These are phyloP conservation scores for Clusia tigrina DNA, from an alignment of 2,888 invertebrate species.

Conservation along the genomic window DNA sequence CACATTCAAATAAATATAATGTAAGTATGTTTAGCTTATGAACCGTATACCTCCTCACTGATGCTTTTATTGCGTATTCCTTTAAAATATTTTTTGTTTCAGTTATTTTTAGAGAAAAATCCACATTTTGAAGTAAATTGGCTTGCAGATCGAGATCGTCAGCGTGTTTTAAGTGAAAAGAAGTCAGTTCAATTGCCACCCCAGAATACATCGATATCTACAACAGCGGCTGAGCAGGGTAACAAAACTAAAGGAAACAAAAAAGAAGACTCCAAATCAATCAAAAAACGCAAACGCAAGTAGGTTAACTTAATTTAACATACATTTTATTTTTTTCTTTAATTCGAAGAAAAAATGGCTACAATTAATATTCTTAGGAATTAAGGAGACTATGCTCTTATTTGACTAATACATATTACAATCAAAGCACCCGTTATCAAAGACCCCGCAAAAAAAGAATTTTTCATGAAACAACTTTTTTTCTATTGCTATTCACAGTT, in stretches of 20 bases:
- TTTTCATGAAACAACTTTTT: not conserved
- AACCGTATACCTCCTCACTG: not conserved
- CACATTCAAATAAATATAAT: slow-evolving; percentile 81
- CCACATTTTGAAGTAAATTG: slow-evolving; percentile 89
- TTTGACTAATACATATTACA: not conserved
- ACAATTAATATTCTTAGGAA: no score
- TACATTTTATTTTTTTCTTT: slow-evolving; percentile 44
- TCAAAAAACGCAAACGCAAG: slow-evolving; percentile 70
- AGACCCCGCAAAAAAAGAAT: no score
- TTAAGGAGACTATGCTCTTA: not conserved
- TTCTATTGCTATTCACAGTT: slow-evolving; percentile 33
- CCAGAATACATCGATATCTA: slow-evolving; percentile 47
- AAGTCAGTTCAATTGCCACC: slow-evolving; percentile 53
- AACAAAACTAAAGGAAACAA: slow-evolving; percentile 65
- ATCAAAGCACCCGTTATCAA: no score
- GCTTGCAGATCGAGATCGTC: slow-evolving; percentile 83
- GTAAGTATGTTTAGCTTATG: slow-evolving; percentile 67
- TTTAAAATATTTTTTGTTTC: slow-evolving; percentile 28
- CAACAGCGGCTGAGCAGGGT: slow-evolving; percentile 42
- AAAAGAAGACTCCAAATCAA: slow-evolving; percentile 60
- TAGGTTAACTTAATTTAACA: slow-evolving; percentile 45
- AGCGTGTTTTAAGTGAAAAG: slow-evolving; percentile 71
- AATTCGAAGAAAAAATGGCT: slow-evolving; percentile 35
- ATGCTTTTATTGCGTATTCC: not conserved
- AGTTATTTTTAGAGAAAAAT: slow-evolving; percentile 85